A percentile compares a stretch with the other conserved stretches of the same genome.
These are phyloP conservation scores for Danaus melanippus DNA, from an alignment of 1,140 invertebrate genomes.

Conservation along the genomic window DNA sequence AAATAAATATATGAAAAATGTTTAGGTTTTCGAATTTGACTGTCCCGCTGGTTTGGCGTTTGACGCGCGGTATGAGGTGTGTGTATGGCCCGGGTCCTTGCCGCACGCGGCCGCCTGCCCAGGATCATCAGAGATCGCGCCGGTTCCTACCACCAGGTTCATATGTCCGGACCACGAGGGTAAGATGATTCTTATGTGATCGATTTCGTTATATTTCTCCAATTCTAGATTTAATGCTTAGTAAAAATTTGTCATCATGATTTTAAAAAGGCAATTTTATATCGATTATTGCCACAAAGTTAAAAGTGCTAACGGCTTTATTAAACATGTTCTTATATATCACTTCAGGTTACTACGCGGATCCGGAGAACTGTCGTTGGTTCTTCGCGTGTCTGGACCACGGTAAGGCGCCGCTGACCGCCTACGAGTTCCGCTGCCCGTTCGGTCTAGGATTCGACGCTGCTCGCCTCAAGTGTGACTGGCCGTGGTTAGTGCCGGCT, in stretches of 20 bases:
- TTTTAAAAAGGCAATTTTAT: no score
- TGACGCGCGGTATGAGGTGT: constrained; percentile 84
- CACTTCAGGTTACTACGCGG: constrained; percentile 79
- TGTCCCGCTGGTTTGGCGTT: constrained; percentile 87
- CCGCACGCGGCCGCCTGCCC: constrained; percentile 81
- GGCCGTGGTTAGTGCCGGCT: constrained; percentile 84
- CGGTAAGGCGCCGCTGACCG: constrained; percentile 76
- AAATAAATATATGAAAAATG: constrained; percentile 4
- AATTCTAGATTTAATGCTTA: no score
- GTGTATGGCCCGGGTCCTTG: constrained; percentile 85
- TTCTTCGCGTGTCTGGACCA: constrained; percentile 89
- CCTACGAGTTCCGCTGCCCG: constrained; percentile 88
- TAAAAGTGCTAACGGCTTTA: no score
- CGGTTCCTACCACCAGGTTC: constrained; percentile 77
- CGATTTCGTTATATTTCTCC: no score
- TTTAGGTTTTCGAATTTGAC: constrained; percentile 83
- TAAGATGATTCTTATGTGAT: constrained; percentile 21
- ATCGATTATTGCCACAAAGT: no score
- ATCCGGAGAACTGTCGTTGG: constrained; percentile 88
- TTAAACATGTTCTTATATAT: no score
- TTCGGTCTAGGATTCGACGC: constrained; percentile 87
- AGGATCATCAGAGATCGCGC: constrained; percentile 82
- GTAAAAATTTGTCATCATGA: no score
- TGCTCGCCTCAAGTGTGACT: constrained; percentile 80
- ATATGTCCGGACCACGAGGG: constrained; percentile 76